phyloP scores from a whole-genome alignment of 2,113 vertebrate species.

The Grus americana region DNA sequence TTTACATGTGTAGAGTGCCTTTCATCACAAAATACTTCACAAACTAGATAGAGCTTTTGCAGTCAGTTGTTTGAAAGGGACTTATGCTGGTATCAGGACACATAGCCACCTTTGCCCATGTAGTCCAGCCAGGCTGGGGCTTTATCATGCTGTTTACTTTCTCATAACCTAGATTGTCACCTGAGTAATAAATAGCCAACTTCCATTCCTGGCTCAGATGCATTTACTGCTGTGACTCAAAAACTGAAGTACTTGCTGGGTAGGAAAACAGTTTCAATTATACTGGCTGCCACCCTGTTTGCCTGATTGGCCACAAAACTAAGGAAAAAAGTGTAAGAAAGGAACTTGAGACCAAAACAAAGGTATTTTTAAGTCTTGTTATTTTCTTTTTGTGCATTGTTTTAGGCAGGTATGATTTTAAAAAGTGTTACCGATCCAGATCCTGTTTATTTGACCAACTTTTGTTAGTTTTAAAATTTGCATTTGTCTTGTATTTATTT shows the following conservation, averaged over 20 bases:
- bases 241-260: neutral
- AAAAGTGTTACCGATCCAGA: neutral
- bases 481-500: neutral
- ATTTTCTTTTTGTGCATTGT: neutral
- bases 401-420: neutral
- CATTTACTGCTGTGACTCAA: neutral
- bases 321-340: neutral
- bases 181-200: neutral
- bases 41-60: conserved; percentile 33
- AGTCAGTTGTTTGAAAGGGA: neutral
- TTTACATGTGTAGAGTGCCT: conserved; percentile 68
- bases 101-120: neutral
- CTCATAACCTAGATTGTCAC: neutral
- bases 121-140: neutral
- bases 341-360: neutral
- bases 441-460: neutral
- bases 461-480: neutral
- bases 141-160: neutral
- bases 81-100: neutral
- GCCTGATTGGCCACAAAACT: neutral
- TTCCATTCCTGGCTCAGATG: neutral
- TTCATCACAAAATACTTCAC: conserved; percentile 68
- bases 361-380: neutral
- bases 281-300: neutral
- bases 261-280: neutral